Percentiles rank a stretch among this genome's conserved stretches.
These are phyloP conservation scores for Scaptomyza parva DNA, from an alignment of 2,888 invertebrate species.

Conservation along the genomic window DNA sequence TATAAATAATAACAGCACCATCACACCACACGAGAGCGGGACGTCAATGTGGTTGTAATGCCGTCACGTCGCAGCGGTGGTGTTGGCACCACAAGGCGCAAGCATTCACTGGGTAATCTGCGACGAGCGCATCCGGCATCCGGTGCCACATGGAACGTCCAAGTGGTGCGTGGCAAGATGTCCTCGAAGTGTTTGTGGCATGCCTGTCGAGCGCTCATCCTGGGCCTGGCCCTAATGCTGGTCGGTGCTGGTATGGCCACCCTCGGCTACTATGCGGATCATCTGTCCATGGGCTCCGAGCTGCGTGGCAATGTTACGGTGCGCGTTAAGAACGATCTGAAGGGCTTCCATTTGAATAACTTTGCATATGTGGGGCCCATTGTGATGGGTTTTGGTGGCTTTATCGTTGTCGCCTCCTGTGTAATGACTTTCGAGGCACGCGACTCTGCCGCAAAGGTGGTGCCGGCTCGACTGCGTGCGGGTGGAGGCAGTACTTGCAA, in stretches of 20 bases:
- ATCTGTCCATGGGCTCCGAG: conserved; percentile 91
- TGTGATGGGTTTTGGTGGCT: conserved; percentile 98
- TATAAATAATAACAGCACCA: conserved; percentile 7
- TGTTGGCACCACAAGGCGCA: conserved; percentile 82
- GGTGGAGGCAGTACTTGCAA: conserved; percentile 81
- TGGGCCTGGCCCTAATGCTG: conserved; percentile 94
- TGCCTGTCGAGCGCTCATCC: conserved; percentile 95
- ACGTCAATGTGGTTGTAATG: conserved; percentile 66
- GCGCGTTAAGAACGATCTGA: conserved; percentile 92
- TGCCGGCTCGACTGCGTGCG: conserved; percentile 90
- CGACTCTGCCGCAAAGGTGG: conserved; percentile 96
- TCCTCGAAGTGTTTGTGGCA: conserved; percentile 96
- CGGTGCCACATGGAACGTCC: conserved; percentile 94
- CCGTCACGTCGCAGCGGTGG: conserved; percentile 81
- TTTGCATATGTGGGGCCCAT: conserved; percentile 98
- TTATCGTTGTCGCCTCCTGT: conserved; percentile 98
- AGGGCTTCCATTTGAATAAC: conserved; percentile 94
- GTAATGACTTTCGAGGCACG: conserved; percentile 99
- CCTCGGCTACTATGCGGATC: conserved; percentile 94
- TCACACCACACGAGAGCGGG: neutral
- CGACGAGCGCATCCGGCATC: conserved; percentile 91
- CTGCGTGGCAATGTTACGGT: conserved; percentile 92
- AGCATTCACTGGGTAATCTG: conserved; percentile 86
- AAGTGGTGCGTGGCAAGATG: conserved; percentile 94
- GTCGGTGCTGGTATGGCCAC: conserved; percentile 97